Percentiles rank a stretch among this genome's conserved stretches.
Evolutionary conservation across 2,888 invertebrate species (phyloP).

Genomic region (Cotesia congregata): DNA sequence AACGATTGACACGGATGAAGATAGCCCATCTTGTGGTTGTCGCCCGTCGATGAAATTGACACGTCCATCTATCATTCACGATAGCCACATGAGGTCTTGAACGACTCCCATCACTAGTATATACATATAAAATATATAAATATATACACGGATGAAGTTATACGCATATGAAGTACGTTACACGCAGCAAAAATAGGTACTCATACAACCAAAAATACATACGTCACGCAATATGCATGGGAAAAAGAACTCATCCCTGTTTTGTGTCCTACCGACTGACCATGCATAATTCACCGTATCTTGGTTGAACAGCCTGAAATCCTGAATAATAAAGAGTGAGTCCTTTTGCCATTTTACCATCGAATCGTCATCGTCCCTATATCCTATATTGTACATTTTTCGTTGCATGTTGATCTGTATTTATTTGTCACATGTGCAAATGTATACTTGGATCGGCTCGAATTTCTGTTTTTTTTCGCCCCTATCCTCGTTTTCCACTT

Average conservation of each 20-base stretch:
- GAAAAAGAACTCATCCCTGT: constrained; percentile 48
- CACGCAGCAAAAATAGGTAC: neutral
- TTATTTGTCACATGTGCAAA: neutral
- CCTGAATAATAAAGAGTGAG: constrained; percentile 60
- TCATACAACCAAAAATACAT: neutral
- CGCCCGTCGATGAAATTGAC: constrained; percentile 60
- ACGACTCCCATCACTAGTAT: constrained; percentile 10
- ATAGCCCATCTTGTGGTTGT: constrained; percentile 57
- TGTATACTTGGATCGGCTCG: constrained; percentile 17
- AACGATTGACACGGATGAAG: constrained; percentile 54
- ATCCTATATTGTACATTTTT: neutral
- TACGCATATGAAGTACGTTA: constrained; percentile 11
- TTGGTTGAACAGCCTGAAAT: constrained; percentile 61
- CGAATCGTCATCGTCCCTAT: constrained; percentile 34
- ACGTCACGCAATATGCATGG: constrained; percentile 51
- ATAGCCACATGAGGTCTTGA: constrained; percentile 20
- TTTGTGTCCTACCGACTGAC: constrained; percentile 51
- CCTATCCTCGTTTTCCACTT: constrained; percentile 27
- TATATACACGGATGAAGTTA: neutral
- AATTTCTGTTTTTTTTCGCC: constrained; percentile 35
- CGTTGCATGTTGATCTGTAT: constrained; percentile 2
- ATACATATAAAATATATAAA: constrained; percentile 14
- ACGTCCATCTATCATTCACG: constrained; percentile 61
- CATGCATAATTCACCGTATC: constrained; percentile 67
- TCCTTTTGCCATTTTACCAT: constrained; percentile 37